Evolutionary conservation across 1,140 invertebrate genomes (phyloP).

Genomic region (Drosophila leontia): DNA sequence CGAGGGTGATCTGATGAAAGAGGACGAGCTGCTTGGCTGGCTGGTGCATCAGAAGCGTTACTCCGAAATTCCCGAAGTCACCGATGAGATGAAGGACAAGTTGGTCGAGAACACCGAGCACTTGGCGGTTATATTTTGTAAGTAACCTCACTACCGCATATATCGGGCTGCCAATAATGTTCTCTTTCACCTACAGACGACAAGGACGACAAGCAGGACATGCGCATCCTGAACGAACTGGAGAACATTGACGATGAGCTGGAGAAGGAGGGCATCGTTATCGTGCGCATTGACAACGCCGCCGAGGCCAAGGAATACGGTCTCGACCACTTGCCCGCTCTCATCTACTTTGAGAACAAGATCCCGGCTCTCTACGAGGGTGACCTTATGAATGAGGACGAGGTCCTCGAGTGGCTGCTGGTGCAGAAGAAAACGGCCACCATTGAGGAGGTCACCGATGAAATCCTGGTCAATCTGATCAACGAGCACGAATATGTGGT

Average conservation of each 20-base stretch:
- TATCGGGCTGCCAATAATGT: neutral
- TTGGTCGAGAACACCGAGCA: slow-evolving; percentile 92
- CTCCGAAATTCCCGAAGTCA: slow-evolving; percentile 96
- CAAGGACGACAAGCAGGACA: slow-evolving; percentile 95
- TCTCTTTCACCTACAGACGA: slow-evolving; percentile 88
- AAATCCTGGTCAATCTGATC: slow-evolving; percentile 94
- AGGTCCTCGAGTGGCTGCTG: slow-evolving; percentile 95
- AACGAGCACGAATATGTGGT: slow-evolving; percentile 97
- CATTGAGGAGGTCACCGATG: slow-evolving; percentile 97
- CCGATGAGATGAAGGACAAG: slow-evolving; percentile 97
- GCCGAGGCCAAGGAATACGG: slow-evolving; percentile 96
- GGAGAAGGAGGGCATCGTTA: slow-evolving; percentile 95
- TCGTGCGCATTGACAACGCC: slow-evolving; percentile 94
- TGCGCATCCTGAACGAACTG: slow-evolving; percentile 93
- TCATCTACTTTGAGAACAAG: slow-evolving; percentile 96
- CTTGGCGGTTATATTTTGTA: slow-evolving; percentile 94
- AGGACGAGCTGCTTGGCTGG: slow-evolving; percentile 95
- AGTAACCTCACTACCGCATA: slow-evolving; percentile 81
- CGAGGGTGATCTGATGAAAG: slow-evolving; percentile 96
- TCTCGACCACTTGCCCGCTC: slow-evolving; percentile 94
- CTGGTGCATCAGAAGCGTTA: slow-evolving; percentile 94
- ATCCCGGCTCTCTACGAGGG: slow-evolving; percentile 96
- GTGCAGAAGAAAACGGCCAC: slow-evolving; percentile 96
- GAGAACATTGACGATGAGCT: slow-evolving; percentile 97
- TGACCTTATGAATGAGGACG: slow-evolving; percentile 95